Base-by-base conservation (phyloP, 2,113 vertebrate species). In the Hippocampus abdominalis region DNA sequence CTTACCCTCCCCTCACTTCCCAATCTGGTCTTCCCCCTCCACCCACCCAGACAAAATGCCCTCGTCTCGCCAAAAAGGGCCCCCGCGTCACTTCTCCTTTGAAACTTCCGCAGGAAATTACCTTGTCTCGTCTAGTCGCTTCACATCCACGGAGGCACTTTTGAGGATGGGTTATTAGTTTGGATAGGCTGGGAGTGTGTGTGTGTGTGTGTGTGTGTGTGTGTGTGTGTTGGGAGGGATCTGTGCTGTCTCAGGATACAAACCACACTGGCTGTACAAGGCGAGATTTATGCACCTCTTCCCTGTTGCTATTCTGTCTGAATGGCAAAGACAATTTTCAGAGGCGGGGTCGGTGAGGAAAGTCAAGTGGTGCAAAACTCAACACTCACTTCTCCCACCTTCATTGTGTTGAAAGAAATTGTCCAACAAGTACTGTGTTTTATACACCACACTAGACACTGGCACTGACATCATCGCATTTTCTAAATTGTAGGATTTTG, bases 81-180 rank as follows among this genome's bases (percentile, higher is more conserved):
- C 60, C 39, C 20, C 29, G 54, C 48, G 64, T 6, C 13, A 66
- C 59, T 11, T 54, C 61, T 60, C 27, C 68, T 74, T 42, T 51
- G 78, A 1, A 18, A 77, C 88, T 87, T 90, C 85, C 87, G 29
- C 89, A 91, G 91, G 92, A 93, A 91, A 92, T 88, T 82, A 90
- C 87, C 87, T 81, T 62, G 87, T 90, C 90, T 90, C 77, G 88
- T 79, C 71, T 32, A 32, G 25, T 36, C 49, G 23, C 71, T 77
- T 85, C 74, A 80, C 83, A 74, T 75, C 57, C 70, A 83, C 0
- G 8, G 44, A 69, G 77, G 74, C 65, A 64, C 51, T 72, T 80
- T 36, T 72, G 60, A 79, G 69, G 46, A 27, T 72, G 64, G 70
- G 61, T n/a, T 65, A 54, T 69, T 76, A 79, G n/a, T 51, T 78